Conservation (phyloP, 2,113 vertebrate genomes). For the Rhodinocichla rosea region DNA sequence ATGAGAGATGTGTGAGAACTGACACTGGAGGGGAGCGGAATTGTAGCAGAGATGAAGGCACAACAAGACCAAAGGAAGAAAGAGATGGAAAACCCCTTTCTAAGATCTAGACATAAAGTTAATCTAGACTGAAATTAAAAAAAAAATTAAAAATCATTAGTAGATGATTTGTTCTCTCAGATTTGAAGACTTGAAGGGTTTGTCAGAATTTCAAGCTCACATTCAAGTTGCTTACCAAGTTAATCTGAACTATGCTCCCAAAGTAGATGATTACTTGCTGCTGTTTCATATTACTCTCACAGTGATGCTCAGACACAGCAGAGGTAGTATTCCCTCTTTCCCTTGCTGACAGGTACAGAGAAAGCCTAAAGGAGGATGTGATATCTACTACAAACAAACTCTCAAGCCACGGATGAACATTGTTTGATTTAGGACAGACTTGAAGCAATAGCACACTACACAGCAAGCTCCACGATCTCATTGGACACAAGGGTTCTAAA, state of each 20-base stretch:
- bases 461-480: rapidly evolving
- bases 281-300: neutral
- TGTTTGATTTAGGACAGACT: neutral
- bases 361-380: neutral
- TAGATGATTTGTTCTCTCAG: neutral
- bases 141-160: neutral
- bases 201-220: neutral
- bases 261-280: neutral
- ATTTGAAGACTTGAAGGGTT: neutral
- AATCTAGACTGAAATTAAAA: neutral
- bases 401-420: neutral
- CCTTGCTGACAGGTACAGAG: neutral
- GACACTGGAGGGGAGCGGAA: conserved; percentile 21
- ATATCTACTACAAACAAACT: neutral
- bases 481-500: neutral
- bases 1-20: conserved; percentile 3
- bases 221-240: neutral
- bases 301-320: neutral
- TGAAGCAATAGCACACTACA: neutral
- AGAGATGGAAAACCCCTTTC: neutral
- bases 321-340: neutral
- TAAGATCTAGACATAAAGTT: neutral
- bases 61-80: neutral
- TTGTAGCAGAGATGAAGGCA: conserved; percentile 16
- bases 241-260: neutral